Evolutionary conservation across 1,140 invertebrate species (phyloP).

Genomic region (Grapholita molesta): DNA sequence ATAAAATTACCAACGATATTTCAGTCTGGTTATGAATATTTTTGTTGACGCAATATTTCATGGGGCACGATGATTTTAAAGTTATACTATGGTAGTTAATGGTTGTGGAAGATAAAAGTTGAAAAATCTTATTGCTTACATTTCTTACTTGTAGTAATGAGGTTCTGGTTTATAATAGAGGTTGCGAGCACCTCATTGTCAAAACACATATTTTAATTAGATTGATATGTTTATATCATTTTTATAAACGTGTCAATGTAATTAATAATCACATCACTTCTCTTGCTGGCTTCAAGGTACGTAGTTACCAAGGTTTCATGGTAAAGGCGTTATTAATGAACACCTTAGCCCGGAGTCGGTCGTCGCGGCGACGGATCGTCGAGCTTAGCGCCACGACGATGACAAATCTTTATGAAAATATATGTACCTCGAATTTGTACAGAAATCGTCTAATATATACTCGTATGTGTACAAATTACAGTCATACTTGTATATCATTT

Average conservation of each 20-base stretch:
- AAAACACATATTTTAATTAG: no score
- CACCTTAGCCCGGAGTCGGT: neutral
- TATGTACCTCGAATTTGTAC: neutral
- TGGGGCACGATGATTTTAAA: slow-evolving; percentile 4
- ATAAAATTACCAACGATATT: slow-evolving; percentile 7
- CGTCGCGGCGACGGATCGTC: neutral
- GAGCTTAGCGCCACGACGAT: neutral
- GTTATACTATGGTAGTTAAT: neutral
- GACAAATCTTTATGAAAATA: neutral
- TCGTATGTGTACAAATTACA: neutral
- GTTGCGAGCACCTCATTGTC: no score
- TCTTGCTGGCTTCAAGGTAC: neutral
- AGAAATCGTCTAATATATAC: neutral
- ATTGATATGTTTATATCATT: no score
- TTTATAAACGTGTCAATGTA: neutral
- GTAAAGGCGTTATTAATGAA: neutral
- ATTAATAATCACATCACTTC: neutral
- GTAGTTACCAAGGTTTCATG: neutral
- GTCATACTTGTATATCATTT: no score
- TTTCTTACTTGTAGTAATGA: no score
- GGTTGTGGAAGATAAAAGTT: neutral
- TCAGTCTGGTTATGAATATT: slow-evolving; percentile 14
- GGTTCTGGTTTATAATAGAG: no score
- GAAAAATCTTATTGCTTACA: neutral
- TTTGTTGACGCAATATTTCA: slow-evolving; percentile 15